Evolutionary conservation across 2,888 invertebrate genomes (phyloP).

Genomic region (Xestia c-nigrum): DNA sequence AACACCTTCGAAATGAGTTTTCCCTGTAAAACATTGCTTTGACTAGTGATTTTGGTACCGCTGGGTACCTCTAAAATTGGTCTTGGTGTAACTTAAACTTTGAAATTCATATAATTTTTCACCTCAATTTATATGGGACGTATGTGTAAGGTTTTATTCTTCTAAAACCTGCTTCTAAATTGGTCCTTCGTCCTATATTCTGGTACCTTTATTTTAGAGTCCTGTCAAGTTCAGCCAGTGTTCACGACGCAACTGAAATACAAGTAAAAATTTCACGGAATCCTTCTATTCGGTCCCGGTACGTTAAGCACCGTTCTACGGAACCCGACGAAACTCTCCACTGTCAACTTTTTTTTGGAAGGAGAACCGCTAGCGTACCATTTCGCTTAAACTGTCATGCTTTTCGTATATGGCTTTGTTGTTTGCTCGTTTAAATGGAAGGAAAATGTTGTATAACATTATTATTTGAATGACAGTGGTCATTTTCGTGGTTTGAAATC

Average conservation of each 20-base stretch:
- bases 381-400: constrained; percentile 28
- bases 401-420: not conserved
- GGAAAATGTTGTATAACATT: not conserved
- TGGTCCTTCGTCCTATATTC: not conserved
- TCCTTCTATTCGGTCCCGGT: constrained; percentile 30
- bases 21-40: not conserved
- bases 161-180: not conserved
- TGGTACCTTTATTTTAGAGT: not conserved
- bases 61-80: no score
- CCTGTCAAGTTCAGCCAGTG: constrained; percentile 1
- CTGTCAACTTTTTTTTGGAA: constrained; percentile 32
- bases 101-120: not conserved
- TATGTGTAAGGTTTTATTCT: no score
- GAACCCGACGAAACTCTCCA: constrained; percentile 11
- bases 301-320: constrained; percentile 19
- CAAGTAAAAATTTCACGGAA: constrained; percentile 29
- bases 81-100: not conserved
- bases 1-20: not conserved
- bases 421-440: not conserved
- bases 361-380: not conserved
- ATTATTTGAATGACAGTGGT: not conserved
- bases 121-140: no score
- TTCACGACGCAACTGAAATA: constrained; percentile 23
- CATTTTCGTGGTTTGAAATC: not conserved
- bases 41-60: no score